A percentile compares a stretch with the other conserved stretches of the same genome.
phyloP scores from a whole-genome alignment of 2,797 vertebrate species.

The Hyperoplus immaculatus region DNA sequence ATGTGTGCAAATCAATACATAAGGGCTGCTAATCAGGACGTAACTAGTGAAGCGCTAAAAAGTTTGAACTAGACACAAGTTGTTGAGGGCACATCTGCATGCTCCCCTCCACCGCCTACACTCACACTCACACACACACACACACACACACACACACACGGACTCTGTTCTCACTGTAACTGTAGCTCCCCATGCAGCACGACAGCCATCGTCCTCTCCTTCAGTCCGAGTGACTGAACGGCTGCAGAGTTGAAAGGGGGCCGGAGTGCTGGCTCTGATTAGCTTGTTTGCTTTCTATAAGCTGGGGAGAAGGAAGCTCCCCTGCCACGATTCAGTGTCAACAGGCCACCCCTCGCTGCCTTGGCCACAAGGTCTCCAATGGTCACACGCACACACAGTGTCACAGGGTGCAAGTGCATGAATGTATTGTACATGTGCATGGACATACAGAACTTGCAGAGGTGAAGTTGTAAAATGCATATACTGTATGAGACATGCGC shows the following conservation, averaged over 20 bases:
- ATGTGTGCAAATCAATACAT: conserved; percentile 16
- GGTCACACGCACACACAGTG: conserved; percentile 54
- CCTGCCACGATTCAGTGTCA: conserved; percentile 76
- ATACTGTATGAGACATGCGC: neutral
- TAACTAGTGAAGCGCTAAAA: conserved; percentile 47
- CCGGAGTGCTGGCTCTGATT: conserved; percentile 80
- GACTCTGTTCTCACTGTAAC: conserved; percentile 40
- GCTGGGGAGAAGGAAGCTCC: conserved; percentile 81
- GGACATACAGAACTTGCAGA: neutral
- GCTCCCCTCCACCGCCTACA: conserved; percentile 26
- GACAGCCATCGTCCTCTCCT: conserved; percentile 27
- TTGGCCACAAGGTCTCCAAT: conserved; percentile 44
- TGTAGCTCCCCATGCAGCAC: conserved; percentile 51
- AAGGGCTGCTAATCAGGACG: conserved; percentile 31
- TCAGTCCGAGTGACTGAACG: conserved; percentile 37
- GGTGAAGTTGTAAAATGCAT: conserved; percentile 10
- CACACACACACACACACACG: neutral
- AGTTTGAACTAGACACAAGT: conserved; percentile 54
- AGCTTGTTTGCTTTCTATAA: conserved; percentile 86
- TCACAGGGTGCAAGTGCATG: conserved; percentile 18
- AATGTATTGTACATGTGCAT: neutral
- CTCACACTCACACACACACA: conserved; percentile 8
- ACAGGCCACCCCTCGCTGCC: conserved; percentile 65
- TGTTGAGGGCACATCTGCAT: conserved; percentile 67
- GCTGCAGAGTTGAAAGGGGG: conserved; percentile 71